Percentiles rank a stretch among this genome's conserved stretches.
Conservation (phyloP, 1,140 invertebrate species). For the Brachionus asplanchnoidis region DNA sequence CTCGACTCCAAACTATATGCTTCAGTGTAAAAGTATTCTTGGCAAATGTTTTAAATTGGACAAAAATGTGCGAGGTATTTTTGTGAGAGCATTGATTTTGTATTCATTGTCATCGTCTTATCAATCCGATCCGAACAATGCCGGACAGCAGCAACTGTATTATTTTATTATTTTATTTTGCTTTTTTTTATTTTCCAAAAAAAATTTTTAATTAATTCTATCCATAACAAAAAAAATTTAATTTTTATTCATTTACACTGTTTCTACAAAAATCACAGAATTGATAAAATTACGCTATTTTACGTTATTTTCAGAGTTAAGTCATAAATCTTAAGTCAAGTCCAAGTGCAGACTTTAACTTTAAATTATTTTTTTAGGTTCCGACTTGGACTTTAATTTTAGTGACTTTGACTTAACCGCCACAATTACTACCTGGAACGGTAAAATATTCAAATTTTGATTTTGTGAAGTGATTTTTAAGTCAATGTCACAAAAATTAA, state of each 20-base stretch:
- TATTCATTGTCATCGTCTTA: constrained; percentile 56
- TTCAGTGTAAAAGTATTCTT: constrained; percentile 49
- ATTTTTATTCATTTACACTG: not conserved
- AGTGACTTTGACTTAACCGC: too few species aligned
- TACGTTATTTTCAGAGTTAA: too few species aligned
- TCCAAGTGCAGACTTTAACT: too few species aligned
- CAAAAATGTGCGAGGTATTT: constrained; percentile 50
- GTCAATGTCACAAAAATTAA: too few species aligned
- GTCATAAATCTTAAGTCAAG: too few species aligned
- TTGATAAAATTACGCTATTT: not conserved
- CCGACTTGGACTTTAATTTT: too few species aligned
- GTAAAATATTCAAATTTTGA: too few species aligned
- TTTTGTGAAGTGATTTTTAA: too few species aligned
- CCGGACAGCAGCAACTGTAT: constrained; percentile 53
- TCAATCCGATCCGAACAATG: constrained; percentile 54
- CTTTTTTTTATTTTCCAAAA: constrained; percentile 9
- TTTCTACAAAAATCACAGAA: not conserved
- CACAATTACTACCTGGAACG: too few species aligned
- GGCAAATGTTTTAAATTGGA: constrained; percentile 54
- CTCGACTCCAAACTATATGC: not conserved
- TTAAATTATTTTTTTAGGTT: too few species aligned
- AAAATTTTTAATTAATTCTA: too few species aligned
- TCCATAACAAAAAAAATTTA: not conserved
- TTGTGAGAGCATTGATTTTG: constrained; percentile 57
- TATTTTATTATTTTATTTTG: constrained; percentile 33